Conservation (phyloP, 2,888 invertebrate genomes). For the Synergus laeviventris region DNA sequence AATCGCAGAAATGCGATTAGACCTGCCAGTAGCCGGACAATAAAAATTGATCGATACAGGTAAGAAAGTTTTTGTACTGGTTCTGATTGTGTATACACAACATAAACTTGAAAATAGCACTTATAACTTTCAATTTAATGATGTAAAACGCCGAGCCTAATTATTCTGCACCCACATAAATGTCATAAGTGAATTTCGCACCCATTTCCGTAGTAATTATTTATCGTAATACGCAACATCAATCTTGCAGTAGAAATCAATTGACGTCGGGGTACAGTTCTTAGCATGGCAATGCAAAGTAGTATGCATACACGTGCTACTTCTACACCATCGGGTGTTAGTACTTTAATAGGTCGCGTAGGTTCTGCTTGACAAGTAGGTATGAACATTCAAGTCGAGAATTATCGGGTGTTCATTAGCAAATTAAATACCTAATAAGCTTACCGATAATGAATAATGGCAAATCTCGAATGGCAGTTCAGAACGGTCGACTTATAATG, state of each 20-base stretch:
- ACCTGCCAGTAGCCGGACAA: too few relatives aligned
- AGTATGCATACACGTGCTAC: neutral
- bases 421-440: conserved; percentile 25
- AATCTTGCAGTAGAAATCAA: conserved; percentile 18
- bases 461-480: neutral
- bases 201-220: conserved; percentile 10
- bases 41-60: too few relatives aligned
- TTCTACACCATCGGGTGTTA: neutral
- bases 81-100: too few relatives aligned
- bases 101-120: too few relatives aligned
- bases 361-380: neutral
- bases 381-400: neutral
- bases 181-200: conserved; percentile 7
- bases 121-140: neutral
- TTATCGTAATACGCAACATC: conserved; percentile 13
- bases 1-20: too few relatives aligned
- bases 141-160: neutral
- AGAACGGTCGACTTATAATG: neutral
- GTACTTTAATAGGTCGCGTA: conserved; percentile 4
- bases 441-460: conserved; percentile 19
- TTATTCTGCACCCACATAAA: conserved; percentile 26
- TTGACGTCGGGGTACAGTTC: neutral
- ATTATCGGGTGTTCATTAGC: conserved; percentile 7
- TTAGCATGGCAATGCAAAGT: conserved; percentile 1
- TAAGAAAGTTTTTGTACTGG: too few relatives aligned